phyloP scores from a whole-genome alignment of 1,140 invertebrate species.

The Drosophila athabasca region DNA sequence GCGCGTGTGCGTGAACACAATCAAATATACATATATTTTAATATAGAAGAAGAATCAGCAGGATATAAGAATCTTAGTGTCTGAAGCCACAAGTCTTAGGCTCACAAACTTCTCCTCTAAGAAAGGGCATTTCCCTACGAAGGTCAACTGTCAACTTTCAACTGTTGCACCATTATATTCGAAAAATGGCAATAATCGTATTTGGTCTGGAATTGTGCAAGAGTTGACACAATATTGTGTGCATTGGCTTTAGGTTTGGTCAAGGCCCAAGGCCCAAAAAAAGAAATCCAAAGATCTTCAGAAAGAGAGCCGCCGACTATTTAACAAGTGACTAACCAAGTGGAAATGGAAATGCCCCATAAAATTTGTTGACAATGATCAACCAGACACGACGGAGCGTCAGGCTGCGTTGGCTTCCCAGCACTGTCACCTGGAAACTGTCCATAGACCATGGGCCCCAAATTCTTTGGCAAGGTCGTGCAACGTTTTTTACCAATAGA shows the following conservation, averaged over 20 bases:
- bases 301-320: constrained; percentile 22
- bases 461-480: constrained; percentile 41
- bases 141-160: constrained; percentile 41
- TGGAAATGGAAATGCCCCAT: constrained; percentile 70
- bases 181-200: constrained; percentile 21
- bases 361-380: constrained; percentile 39
- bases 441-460: constrained; percentile 8
- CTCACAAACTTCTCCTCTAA: too few species aligned
- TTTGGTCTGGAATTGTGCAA: constrained; percentile 45
- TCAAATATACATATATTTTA: too few species aligned
- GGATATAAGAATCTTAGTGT: too few species aligned
- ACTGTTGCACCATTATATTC: constrained; percentile 27
- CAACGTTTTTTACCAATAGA: constrained; percentile 24
- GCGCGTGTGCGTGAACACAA: constrained; percentile 24
- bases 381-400: constrained; percentile 56
- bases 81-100: too few species aligned
- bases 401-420: constrained; percentile 33
- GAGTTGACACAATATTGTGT: constrained; percentile 71
- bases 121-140: constrained; percentile 19
- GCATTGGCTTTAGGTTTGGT: constrained; percentile 41
- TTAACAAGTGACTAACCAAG: constrained; percentile 77
- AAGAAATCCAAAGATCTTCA: constrained; percentile 26
- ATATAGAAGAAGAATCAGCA: background rate
- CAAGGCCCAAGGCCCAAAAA: constrained; percentile 48
- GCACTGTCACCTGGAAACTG: constrained; percentile 11